A percentile compares a stretch with the other conserved stretches of the same genome.
These are phyloP conservation scores for Sebastes nivosus DNA, from an alignment of 2,797 vertebrate species.

Conservation along the genomic window DNA sequence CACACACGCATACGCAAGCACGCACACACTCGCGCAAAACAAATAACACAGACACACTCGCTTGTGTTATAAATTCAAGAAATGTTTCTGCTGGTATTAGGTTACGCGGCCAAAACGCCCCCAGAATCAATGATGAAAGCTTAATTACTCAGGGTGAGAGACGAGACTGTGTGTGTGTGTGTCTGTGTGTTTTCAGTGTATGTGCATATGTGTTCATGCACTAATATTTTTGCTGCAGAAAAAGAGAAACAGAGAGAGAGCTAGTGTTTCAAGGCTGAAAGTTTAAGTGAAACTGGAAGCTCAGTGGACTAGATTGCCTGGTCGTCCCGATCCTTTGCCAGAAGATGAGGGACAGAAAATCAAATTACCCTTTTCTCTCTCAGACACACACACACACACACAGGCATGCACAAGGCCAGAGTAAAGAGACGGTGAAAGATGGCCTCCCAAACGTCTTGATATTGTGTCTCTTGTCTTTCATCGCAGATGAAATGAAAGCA, in stretches of 20 bases:
- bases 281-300: slow-evolving; percentile 72
- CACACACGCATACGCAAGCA: background rate
- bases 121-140: slow-evolving; percentile 78
- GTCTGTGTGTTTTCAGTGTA: background rate
- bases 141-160: slow-evolving; percentile 79
- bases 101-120: slow-evolving; percentile 75
- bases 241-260: slow-evolving; percentile 28
- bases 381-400: slow-evolving; percentile 25
- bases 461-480: slow-evolving; percentile 76
- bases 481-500: slow-evolving; percentile 67
- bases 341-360: slow-evolving; percentile 66
- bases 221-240: slow-evolving; percentile 40
- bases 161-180: slow-evolving; percentile 46
- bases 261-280: slow-evolving; percentile 71
- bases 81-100: slow-evolving; percentile 62
- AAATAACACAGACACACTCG: slow-evolving; percentile 60
- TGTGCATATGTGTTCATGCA: slow-evolving; percentile 4
- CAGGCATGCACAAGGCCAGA: slow-evolving; percentile 21
- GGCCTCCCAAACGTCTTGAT: slow-evolving; percentile 71
- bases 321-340: slow-evolving; percentile 45
- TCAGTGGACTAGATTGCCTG: slow-evolving; percentile 66
- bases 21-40: slow-evolving; percentile 23
- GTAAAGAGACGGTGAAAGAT: slow-evolving; percentile 69
- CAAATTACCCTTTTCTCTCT: slow-evolving; percentile 66
- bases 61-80: slow-evolving; percentile 74